Conservation (phyloP, 2,888 invertebrate genomes). For the Dryadula phaetusa region DNA sequence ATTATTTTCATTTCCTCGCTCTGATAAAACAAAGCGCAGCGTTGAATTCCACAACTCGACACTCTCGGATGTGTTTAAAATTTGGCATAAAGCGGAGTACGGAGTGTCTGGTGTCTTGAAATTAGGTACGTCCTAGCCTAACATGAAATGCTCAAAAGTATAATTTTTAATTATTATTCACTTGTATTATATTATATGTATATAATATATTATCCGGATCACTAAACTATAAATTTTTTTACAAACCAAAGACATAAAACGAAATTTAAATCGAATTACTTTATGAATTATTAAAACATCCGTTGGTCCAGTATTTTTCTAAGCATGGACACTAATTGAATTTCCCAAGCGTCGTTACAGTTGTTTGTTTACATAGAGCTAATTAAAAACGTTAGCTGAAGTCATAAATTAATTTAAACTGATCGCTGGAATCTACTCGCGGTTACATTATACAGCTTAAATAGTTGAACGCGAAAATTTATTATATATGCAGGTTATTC, state of each 20-base stretch:
- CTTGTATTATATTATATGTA: no score
- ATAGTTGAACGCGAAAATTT: constrained; percentile 16
- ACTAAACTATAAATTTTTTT: not conserved
- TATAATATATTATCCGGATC: no score
- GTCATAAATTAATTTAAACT: constrained; percentile 48
- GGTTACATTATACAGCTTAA: constrained; percentile 41
- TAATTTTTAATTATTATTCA: no score
- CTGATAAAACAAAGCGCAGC: no score
- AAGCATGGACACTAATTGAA: constrained; percentile 44
- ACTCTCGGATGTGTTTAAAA: no score
- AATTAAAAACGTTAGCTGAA: constrained; percentile 45
- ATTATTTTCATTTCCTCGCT: no score
- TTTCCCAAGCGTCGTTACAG: constrained; percentile 45
- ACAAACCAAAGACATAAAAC: not conserved
- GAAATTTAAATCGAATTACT: not conserved
- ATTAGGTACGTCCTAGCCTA: no score
- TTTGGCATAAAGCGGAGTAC: no score
- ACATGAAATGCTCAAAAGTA: no score
- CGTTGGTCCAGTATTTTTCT: constrained; percentile 20
- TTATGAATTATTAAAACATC: not conserved
- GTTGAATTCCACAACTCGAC: no score
- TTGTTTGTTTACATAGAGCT: constrained; percentile 46
- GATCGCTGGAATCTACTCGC: constrained; percentile 43
- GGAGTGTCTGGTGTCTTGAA: no score
- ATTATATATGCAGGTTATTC: not conserved